A percentile compares a stretch with the other conserved stretches of the same genome.
phyloP scores from a whole-genome alignment of 2,113 vertebrate genomes.

The Sinosuthora webbiana region DNA sequence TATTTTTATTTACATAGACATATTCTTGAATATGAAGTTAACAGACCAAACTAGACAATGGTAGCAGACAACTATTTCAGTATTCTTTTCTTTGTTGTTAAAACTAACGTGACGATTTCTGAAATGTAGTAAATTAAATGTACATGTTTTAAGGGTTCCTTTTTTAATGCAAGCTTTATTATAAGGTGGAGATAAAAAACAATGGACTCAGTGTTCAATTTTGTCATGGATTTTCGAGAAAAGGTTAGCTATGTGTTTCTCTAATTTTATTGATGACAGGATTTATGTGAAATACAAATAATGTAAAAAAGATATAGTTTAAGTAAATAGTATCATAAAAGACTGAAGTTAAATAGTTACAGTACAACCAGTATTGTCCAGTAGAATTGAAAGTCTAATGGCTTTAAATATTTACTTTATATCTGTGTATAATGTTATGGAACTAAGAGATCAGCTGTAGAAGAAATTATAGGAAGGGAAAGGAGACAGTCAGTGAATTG shows the following conservation, averaged over 20 bases:
- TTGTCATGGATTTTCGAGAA: background rate
- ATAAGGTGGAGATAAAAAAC: background rate
- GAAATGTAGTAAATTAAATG: background rate
- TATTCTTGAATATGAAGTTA: background rate
- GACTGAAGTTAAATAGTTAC: background rate
- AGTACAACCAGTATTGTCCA: background rate
- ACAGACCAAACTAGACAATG: background rate
- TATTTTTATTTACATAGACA: background rate
- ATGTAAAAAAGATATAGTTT: background rate
- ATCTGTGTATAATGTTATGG: background rate
- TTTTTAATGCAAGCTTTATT: background rate
- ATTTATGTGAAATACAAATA: background rate
- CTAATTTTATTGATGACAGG: background rate
- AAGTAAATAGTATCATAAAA: background rate
- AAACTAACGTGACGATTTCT: background rate
- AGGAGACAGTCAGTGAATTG: background rate
- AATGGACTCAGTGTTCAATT: background rate
- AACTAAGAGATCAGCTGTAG: background rate
- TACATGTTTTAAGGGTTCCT: fast-evolving
- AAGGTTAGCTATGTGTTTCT: background rate
- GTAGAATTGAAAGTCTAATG: background rate
- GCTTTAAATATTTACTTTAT: background rate
- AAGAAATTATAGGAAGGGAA: background rate
- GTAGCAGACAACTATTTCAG: background rate
- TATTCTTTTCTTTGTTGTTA: background rate